phyloP scores from a whole-genome alignment of 2,888 invertebrate species.

The Sinohyriopsis cumingii region DNA sequence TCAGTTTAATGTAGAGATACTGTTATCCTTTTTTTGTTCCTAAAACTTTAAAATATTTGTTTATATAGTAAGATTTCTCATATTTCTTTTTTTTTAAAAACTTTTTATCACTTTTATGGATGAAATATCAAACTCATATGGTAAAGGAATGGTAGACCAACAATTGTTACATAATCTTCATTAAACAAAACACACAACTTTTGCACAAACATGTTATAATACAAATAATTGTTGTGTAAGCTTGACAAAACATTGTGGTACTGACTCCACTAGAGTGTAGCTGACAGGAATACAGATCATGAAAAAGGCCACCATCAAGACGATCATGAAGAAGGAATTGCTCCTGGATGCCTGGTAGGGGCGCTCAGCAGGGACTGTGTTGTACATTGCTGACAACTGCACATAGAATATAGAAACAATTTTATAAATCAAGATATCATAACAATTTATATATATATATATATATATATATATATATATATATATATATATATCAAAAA shows the following conservation, averaged over 20 bases:
- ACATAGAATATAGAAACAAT: constrained; percentile 4
- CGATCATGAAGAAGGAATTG: constrained; percentile 63
- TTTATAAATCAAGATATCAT: too few relatives aligned
- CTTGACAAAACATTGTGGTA: constrained; percentile 1
- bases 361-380: constrained; percentile 50
- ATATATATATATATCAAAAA: too few relatives aligned
- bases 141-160: not conserved
- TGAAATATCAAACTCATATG: too few relatives aligned
- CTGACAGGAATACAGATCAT: constrained; percentile 63
- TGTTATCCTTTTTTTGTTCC: too few relatives aligned
- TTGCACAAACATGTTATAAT: not conserved
- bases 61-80: too few relatives aligned
- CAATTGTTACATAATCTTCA: not conserved
- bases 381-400: constrained; percentile 58
- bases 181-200: not conserved
- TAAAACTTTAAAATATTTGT: too few relatives aligned
- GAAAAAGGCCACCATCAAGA: constrained; percentile 62
- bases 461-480: too few relatives aligned
- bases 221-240: not conserved
- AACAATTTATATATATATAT: too few relatives aligned
- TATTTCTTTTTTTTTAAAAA: too few relatives aligned
- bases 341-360: constrained; percentile 58
- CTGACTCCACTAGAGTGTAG: constrained; percentile 60
- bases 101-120: too few relatives aligned
- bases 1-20: too few relatives aligned